phyloP scores from a whole-genome alignment of 2,113 vertebrate genomes.

The Malaclemys terrapin region DNA sequence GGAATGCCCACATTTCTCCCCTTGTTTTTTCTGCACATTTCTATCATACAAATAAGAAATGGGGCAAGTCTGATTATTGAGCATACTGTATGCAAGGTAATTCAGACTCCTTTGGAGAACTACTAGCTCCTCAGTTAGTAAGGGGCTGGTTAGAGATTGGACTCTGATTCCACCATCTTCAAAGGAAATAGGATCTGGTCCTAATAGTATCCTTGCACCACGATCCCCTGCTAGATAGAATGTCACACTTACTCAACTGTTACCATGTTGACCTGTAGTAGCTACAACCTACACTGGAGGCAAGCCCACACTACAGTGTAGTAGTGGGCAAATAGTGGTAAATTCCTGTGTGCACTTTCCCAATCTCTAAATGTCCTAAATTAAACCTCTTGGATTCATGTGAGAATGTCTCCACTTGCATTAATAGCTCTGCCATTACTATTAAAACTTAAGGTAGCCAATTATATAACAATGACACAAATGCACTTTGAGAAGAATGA shows the following conservation, averaged over 20 bases:
- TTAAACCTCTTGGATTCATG: not conserved
- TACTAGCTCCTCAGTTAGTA: constrained; percentile 57
- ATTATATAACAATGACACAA: not conserved
- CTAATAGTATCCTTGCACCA: not conserved
- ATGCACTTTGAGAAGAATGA: not conserved
- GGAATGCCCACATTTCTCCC: constrained; percentile 28
- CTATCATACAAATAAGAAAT: constrained; percentile 58
- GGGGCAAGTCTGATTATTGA: constrained; percentile 48
- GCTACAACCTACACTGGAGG: not conserved
- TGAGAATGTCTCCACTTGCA: not conserved
- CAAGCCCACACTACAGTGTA: not conserved
- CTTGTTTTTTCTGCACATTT: not conserved
- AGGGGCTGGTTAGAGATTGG: constrained; percentile 55
- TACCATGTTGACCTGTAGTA: not conserved
- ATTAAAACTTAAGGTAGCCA: not conserved
- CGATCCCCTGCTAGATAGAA: constrained; percentile 7
- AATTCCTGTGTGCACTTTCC: not conserved
- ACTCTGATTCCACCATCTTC: constrained; percentile 23
- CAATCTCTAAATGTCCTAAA: not conserved
- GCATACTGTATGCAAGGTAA: constrained; percentile 20
- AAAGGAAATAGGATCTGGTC: constrained; percentile 16
- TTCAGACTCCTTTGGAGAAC: constrained; percentile 64
- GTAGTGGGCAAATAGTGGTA: fast-evolving
- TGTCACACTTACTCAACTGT: not conserved
- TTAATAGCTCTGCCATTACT: not conserved